These are phyloP conservation scores for Notarius quadriscutis DNA, from an alignment of 2,113 vertebrate genomes.

Conservation along the genomic window DNA sequence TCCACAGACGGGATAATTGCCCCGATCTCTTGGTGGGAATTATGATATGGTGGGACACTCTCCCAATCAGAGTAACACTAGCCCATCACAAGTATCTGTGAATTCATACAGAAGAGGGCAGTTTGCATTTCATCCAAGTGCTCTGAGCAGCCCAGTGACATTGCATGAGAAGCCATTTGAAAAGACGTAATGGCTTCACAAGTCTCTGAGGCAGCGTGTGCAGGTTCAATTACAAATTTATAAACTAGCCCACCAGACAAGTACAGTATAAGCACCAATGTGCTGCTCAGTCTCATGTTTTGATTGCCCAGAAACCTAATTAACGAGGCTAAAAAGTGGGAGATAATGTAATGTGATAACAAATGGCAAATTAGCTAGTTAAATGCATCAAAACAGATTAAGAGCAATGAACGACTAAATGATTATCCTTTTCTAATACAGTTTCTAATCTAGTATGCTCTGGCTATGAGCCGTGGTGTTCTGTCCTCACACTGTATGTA, in stretches of 20 bases:
- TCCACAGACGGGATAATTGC: background rate
- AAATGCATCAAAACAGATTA: background rate
- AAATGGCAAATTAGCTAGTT: background rate
- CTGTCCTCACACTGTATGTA: background rate
- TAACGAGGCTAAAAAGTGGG: background rate
- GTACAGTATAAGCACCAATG: background rate
- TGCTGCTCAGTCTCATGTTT: background rate
- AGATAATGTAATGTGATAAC: background rate
- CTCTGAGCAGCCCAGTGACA: background rate
- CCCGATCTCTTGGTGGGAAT: background rate
- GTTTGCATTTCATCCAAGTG: background rate
- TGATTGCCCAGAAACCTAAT: background rate
- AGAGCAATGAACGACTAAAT: background rate
- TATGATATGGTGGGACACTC: background rate
- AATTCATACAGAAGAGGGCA: background rate
- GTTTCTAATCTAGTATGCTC: background rate
- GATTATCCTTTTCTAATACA: background rate
- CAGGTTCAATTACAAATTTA: background rate
- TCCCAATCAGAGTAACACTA: background rate
- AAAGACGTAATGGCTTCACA: background rate
- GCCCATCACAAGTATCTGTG: background rate
- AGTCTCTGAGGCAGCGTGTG: background rate
- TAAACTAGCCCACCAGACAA: background rate
- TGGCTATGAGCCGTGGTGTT: background rate
- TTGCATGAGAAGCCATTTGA: background rate